Evolutionary conservation across 1,140 invertebrate genomes (phyloP), one percentile per base, ranked within the genome.

Genomic region (Uloborus diversus): DNA sequence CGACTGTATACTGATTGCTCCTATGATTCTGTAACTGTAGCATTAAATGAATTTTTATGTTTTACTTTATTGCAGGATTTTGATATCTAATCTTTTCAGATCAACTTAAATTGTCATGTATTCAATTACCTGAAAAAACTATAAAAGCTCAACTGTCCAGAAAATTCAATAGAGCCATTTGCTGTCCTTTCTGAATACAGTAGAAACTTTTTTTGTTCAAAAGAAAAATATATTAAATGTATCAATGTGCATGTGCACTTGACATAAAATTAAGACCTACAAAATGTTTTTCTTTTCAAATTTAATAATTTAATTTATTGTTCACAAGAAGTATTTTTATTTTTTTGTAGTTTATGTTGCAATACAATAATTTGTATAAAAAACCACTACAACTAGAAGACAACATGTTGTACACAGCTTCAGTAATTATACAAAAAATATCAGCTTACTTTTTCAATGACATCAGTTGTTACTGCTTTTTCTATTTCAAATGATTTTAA

Each of bases 401-500:
- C 20, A 2, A 20, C 2, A 56, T 25, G 9, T 56, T 1, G 11
- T 56, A 20, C 23, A 56, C n/a, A 20, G n/a, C 2, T 17, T 20
- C 11, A 56, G 11, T 9, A 17, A 56, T 9, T 20, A 20, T 20
- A 56, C 25, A 2, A 23, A 3, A 49, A 56, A 28, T 5, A 20
- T 42, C 5, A n/a, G 53, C 75, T 79, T 75, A 83, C 83, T 37
- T 65, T 85, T 71, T 85, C 88, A 82, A 88, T 84, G 5, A 82
- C 82, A 35, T 82, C 37, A 17, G 51, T 71, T 9, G 89, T 84
- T 30, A 84, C 82, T 9, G 90, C 90, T 83, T 88, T 91, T 65
- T 88, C 86, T 56, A 91, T 85, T 70, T 93, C 90, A 28, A 96
- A 85, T 56, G 94, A 85, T 82, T 93, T 90, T 17, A 96, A 88